Percentiles rank a stretch among this genome's conserved stretches.
Evolutionary conservation across 1,140 invertebrate genomes (phyloP).

Genomic region (Pomacea maculata): DNA sequence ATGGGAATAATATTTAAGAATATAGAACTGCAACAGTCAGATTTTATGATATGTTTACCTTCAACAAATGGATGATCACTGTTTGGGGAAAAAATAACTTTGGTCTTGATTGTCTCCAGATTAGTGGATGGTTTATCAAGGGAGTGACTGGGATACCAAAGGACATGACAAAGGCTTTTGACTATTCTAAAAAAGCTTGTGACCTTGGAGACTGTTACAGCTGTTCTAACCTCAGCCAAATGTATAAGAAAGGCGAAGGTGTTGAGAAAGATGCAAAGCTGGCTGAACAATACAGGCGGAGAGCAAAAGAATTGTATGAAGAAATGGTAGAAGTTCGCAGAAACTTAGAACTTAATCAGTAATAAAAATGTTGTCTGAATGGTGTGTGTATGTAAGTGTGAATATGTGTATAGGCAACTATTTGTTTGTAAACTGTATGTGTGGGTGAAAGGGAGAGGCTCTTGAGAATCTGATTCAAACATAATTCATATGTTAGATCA

Average conservation of each 20-base stretch:
- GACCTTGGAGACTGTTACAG: slow-evolving; percentile 83
- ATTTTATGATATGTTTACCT: too few relatives aligned
- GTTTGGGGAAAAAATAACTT: background rate
- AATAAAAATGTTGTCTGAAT: background rate
- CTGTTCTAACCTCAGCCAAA: slow-evolving; percentile 86
- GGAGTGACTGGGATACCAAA: slow-evolving; percentile 72
- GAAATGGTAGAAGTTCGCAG: slow-evolving; percentile 65
- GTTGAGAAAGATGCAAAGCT: slow-evolving; percentile 76
- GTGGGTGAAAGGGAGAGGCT: background rate
- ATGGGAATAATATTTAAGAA: too few relatives aligned
- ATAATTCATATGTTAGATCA: too few relatives aligned
- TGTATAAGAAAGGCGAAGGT: slow-evolving; percentile 76
- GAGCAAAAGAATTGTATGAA: slow-evolving; percentile 76
- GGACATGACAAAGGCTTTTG: slow-evolving; percentile 80
- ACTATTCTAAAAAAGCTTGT: slow-evolving; percentile 79
- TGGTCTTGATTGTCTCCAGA: slow-evolving; percentile 42
- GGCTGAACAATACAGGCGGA: slow-evolving; percentile 77
- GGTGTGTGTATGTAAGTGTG: background rate
- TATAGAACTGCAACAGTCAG: too few relatives aligned
- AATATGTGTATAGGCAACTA: background rate
- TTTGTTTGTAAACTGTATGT: background rate
- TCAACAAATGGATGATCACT: too few relatives aligned
- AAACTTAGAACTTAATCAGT: slow-evolving; percentile 59
- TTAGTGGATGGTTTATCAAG: slow-evolving; percentile 80
- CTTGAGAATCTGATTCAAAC: too few relatives aligned